Base-by-base conservation (phyloP, 1,140 invertebrate genomes). In the Drosophila lini region DNA sequence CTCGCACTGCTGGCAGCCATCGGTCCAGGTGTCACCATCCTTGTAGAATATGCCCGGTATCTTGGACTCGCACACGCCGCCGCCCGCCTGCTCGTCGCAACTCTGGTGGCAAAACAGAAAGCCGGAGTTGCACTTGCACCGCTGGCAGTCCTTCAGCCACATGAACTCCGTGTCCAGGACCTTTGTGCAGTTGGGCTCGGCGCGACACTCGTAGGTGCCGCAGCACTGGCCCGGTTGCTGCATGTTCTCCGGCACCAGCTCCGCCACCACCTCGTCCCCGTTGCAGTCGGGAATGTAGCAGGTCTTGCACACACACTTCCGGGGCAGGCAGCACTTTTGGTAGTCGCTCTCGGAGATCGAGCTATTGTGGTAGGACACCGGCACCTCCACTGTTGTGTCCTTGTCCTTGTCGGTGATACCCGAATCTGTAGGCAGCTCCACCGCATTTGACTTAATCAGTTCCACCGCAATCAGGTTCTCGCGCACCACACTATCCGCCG, bases 251-350 rank as follows among this genome's bases (percentile, higher is more conserved):
- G 91, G 76, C 55, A 52, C 9, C 28, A 90, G 32, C 28, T 92
- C 90, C 7, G 90, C 58, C 31, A 84, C 74, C 8, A 91, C 82
- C 40, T 91, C 70, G 7, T 52, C 65, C 7, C 50, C 28, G 0
- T 78, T 42, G 56, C 91, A 92, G 59, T 79, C 79, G 13, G 74
- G 91, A 42, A 92, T 90, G 48, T 84, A 75, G 57, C 91, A 92
- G 0, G 81, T 86, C 16, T 81, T 86, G 74, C 91, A 92, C 38
- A 90, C 38, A 41, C 91, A 92, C 55, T 91, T 92, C 53, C 81
- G 69, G 13, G 69, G 34, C 38, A 91, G 64, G 50, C 91, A 92
- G 53, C 91, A 92, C 57, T 78, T 67, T 3, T 74, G 78, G 19
- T 69, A 84, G 28, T 80, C 53, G 34, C 75, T 68, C 31, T 86